Conservation (phyloP, 2,113 vertebrate species). For the Nymphicus hollandicus region DNA sequence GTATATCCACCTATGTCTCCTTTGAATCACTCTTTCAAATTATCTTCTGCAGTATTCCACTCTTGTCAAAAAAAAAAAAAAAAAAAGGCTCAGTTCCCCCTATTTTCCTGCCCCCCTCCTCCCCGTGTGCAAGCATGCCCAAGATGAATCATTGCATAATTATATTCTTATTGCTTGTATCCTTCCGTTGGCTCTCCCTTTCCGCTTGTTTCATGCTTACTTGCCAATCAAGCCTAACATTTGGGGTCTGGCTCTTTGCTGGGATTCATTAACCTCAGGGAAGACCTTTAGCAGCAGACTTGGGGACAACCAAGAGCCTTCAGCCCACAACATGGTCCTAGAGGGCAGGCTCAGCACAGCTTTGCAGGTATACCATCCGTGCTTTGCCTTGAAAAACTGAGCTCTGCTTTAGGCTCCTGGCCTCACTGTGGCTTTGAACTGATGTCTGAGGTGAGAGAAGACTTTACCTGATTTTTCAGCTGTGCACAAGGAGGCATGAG, state of each 20-base stretch:
- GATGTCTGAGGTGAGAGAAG: neutral
- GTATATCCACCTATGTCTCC: neutral
- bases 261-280: neutral
- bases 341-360: neutral
- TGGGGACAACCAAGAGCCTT: neutral
- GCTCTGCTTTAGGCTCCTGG: neutral
- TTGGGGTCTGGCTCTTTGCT: neutral
- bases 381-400: neutral
- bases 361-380: neutral
- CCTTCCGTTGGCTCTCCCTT: conserved; percentile 2
- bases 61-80: neutral
- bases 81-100: neutral
- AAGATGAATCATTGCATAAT: conserved; percentile 40
- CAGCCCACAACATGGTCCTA: neutral
- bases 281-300: neutral
- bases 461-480: neutral
- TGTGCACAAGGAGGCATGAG: accelerated
- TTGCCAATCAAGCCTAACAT: neutral
- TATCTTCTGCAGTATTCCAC: neutral
- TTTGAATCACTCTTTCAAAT: neutral
- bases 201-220: neutral
- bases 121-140: neutral
- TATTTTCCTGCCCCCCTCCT: neutral
- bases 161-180: conserved; percentile 9
- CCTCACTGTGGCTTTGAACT: neutral